phyloP scores from a whole-genome alignment of 2,113 vertebrate genomes.

The Pygoscelis antarcticus region DNA sequence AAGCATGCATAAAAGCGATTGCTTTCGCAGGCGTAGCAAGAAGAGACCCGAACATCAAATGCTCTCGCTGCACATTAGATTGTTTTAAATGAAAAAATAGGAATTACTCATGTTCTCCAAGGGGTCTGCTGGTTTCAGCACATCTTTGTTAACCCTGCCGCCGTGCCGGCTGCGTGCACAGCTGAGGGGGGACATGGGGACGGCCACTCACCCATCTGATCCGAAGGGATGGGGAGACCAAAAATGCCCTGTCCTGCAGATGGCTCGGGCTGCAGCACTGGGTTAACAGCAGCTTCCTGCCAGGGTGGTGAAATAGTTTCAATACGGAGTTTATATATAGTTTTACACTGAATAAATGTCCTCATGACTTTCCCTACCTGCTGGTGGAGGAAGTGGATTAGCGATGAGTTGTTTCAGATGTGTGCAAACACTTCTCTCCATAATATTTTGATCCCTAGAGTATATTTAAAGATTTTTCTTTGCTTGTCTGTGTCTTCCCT shows the following conservation, averaged over 20 bases:
- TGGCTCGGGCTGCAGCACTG: rapidly evolving
- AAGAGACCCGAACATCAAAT: background rate
- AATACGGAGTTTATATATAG: background rate
- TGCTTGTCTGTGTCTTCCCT: background rate
- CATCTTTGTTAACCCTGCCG: background rate
- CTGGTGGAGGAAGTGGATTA: background rate
- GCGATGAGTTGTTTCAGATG: no score
- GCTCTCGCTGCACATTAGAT: background rate
- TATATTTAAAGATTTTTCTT: background rate
- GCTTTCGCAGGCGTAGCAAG: background rate
- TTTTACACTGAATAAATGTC: background rate
- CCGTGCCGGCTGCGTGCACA: rapidly evolving
- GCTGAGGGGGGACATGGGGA: background rate
- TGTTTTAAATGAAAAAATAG: background rate
- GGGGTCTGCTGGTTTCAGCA: background rate
- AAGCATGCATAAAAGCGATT: background rate
- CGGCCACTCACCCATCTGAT: rapidly evolving
- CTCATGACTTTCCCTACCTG: background rate
- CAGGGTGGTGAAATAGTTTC: background rate
- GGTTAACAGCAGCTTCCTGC: background rate
- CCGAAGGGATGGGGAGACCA: rapidly evolving
- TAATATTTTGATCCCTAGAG: background rate
- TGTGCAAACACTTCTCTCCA: background rate
- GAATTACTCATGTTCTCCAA: background rate
- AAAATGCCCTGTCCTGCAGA: background rate